Percentiles rank a stretch among this genome's conserved stretches.
phyloP scores from a whole-genome alignment of 2,113 vertebrate species.

The Chiloscyllium plagiosum region DNA sequence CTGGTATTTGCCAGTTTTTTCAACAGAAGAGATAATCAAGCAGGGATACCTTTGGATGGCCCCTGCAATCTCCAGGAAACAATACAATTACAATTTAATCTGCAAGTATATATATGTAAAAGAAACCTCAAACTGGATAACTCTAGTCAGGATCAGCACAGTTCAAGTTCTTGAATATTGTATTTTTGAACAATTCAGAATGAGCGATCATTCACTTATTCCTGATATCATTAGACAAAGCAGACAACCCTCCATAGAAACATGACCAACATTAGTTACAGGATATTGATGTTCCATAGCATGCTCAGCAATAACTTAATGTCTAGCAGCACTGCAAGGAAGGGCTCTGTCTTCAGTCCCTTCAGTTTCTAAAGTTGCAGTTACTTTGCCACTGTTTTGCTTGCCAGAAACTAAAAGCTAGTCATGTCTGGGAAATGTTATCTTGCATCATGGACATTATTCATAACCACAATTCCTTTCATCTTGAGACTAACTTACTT shows the following conservation, averaged over 20 bases:
- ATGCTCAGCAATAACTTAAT: not conserved
- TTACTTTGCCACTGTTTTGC: conserved; percentile 2
- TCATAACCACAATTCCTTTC: conserved; percentile 31
- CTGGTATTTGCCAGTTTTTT: not conserved
- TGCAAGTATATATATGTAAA: not conserved
- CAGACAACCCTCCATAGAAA: not conserved
- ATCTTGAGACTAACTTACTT: conserved; percentile 4
- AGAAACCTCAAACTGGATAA: not conserved
- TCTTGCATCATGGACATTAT: not conserved
- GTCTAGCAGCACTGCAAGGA: not conserved
- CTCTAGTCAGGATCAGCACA: not conserved
- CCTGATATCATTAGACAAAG: not conserved
- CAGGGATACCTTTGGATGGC: not conserved
- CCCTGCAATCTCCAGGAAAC: not conserved
- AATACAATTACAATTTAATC: not conserved
- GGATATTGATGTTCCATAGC: not conserved
- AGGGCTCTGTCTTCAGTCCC: not conserved
- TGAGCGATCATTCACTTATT: not conserved
- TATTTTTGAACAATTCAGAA: not conserved
- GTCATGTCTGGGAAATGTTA: conserved; percentile 13
- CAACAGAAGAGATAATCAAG: not conserved
- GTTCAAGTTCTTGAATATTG: not conserved
- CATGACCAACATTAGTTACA: not conserved
- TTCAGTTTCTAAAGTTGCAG: not conserved
- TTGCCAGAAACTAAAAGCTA: conserved; percentile 3